Evolutionary conservation across 2,888 invertebrate genomes (phyloP).

Genomic region (Perizoma flavofasciatum): DNA sequence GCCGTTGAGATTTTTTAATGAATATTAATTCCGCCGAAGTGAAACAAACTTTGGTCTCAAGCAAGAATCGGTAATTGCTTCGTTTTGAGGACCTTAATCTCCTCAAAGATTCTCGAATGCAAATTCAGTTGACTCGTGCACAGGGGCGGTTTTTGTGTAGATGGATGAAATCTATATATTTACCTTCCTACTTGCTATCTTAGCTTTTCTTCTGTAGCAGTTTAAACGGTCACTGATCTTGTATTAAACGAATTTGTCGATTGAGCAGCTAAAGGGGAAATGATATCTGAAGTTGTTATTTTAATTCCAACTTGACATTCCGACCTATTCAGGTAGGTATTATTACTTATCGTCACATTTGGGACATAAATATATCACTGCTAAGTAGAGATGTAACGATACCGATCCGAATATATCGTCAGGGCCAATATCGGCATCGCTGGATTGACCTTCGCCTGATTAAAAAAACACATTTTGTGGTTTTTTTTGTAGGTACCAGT

Average conservation of each 20-base stretch:
- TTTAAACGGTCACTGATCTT: slow-evolving; percentile 23
- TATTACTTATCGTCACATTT: slow-evolving; percentile 6
- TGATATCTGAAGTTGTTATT: background rate
- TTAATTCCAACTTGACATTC: background rate
- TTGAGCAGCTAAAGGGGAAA: background rate
- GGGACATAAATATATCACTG: slow-evolving; percentile 15
- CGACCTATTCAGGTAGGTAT: background rate
- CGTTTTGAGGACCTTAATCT: slow-evolving; percentile 69
- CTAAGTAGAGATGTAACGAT: background rate
- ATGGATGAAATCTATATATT: slow-evolving; percentile 45
- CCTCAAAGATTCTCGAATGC: slow-evolving; percentile 56
- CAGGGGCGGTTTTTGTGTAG: slow-evolving; percentile 36
- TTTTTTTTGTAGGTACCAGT: too few relatives aligned
- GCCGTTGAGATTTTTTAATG: slow-evolving; percentile 80
- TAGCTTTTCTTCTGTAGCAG: slow-evolving; percentile 27
- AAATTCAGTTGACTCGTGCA: slow-evolving; percentile 42
- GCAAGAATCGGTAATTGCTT: slow-evolving; percentile 75
- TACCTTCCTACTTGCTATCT: slow-evolving; percentile 32
- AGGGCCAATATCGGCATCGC: too few relatives aligned
- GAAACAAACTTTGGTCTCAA: slow-evolving; percentile 76
- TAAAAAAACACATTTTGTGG: too few relatives aligned
- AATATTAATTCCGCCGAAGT: slow-evolving; percentile 80
- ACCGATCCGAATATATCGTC: too few relatives aligned
- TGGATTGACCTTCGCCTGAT: too few relatives aligned
- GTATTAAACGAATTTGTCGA: slow-evolving; percentile 16